Evolutionary conservation across 2,797 vertebrate genomes (phyloP).

Genomic region (Hippocampus kuda): DNA sequence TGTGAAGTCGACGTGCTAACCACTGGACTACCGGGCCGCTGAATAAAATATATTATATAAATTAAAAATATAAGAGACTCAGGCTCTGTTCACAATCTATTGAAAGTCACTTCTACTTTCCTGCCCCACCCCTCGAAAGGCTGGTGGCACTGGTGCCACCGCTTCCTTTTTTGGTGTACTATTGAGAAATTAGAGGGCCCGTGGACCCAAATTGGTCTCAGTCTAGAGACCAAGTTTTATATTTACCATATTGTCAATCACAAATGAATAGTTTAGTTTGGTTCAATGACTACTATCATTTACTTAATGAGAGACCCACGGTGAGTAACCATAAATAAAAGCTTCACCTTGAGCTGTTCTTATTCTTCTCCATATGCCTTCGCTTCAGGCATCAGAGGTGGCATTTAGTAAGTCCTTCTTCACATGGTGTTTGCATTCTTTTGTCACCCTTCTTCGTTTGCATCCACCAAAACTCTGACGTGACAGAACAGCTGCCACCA

Average conservation of each 20-base stretch:
- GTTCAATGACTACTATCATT: neutral
- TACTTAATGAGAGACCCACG: neutral
- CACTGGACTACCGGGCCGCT: too few species aligned
- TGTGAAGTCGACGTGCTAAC: too few species aligned
- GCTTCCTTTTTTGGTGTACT: too few species aligned
- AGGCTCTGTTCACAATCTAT: too few species aligned
- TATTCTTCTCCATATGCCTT: neutral
- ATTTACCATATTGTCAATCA: neutral
- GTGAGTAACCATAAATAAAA: neutral
- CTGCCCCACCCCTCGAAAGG: too few species aligned
- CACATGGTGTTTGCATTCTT: conserved; percentile 26
- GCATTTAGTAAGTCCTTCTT: conserved; percentile 19
- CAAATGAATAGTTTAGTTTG: neutral
- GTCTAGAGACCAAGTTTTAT: too few species aligned
- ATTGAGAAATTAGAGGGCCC: too few species aligned
- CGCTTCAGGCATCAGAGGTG: neutral
- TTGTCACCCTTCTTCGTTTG: conserved; percentile 14
- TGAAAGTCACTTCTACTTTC: too few species aligned
- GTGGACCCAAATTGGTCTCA: too few species aligned
- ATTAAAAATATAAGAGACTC: too few species aligned
- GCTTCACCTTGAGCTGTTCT: neutral
- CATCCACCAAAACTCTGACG: neutral
- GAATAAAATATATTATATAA: too few species aligned
- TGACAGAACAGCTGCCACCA: neutral
- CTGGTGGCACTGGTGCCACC: too few species aligned